Evolutionary conservation across 1,140 invertebrate genomes (phyloP).

Genomic region (Microplitis demolitor): DNA sequence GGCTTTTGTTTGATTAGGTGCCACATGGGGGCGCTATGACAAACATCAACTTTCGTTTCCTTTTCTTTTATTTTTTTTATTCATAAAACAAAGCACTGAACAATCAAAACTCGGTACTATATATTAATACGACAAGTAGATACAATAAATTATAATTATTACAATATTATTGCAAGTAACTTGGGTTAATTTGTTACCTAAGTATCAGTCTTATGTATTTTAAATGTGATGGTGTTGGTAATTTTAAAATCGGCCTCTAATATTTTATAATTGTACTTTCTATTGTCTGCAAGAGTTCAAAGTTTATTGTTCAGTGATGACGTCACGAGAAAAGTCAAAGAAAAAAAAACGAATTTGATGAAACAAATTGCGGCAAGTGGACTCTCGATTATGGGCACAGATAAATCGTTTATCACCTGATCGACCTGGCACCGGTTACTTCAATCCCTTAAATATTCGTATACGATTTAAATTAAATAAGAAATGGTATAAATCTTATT

Average conservation of each 20-base stretch:
- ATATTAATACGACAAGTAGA: too few relatives aligned
- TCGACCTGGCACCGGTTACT: constrained; percentile 1
- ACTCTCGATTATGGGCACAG: neutral
- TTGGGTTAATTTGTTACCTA: neutral
- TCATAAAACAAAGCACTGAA: neutral
- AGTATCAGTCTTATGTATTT: constrained; percentile 13
- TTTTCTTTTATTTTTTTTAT: neutral
- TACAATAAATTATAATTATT: neutral
- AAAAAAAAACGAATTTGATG: neutral
- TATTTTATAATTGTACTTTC: neutral
- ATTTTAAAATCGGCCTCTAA: neutral
- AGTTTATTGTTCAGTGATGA: neutral
- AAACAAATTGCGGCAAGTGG: neutral
- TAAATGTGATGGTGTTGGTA: constrained; percentile 6
- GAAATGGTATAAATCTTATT: neutral
- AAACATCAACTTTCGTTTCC: neutral
- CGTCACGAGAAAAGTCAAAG: neutral
- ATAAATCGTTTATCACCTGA: neutral
- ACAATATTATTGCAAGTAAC: constrained; percentile 10
- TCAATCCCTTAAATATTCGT: constrained; percentile 11
- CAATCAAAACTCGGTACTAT: too few relatives aligned
- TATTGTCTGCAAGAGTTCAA: neutral
- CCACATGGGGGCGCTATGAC: neutral
- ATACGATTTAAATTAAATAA: constrained; percentile 13
- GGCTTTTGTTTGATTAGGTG: neutral